Base-by-base conservation (phyloP, 2,113 vertebrate species). In the Megaptera novaeangliae region DNA sequence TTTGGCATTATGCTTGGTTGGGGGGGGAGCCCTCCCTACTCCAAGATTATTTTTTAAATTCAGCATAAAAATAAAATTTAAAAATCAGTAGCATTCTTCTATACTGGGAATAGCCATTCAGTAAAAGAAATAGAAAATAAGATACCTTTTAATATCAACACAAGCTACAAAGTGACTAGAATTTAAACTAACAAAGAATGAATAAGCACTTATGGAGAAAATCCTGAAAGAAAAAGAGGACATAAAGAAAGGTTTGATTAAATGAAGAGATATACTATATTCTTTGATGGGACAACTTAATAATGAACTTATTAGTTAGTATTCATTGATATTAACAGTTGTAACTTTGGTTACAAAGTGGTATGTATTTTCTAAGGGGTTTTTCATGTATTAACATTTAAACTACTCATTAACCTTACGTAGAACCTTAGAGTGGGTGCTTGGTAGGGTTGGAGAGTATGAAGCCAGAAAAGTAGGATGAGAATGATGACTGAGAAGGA, bases 31-130 rank as follows among this genome's bases (percentile, higher is more conserved):
- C 63, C 11, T 83, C 13, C 46, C 55, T 87, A 81, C 80, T 69
- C 55, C 82, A 95, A 91, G 75, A 87, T 57, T 82, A 49, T 88
- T 90, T 91, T 95, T 92, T 66, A 31, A 78, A 87, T 55, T 95
- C n/a, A 46, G 55, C 3, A 23, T 46, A 86, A 90, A 89, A 89
- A 92, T 69, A 89, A 87, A 96, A 90, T 83, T 72, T 61, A 92
- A 92, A 95, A 87, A 69, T 83, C 18, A 57, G 46, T 75, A 89
- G 39, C 27, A 34, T 83, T 81, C 12, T 68, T 72, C 34, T 6
- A 29, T 49, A 27, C 17, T 94, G 6, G 31, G n/a, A 75, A 82
- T 85, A 93, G 93, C 11, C n/a, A 86, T 52, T 89, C 18, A 27
- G 39, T 52, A 66, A 83, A 83, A 5, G 41, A 81, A 61, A 75